Conservation (phyloP, 2,113 vertebrate species). For the Forbesichthys papilliferus region DNA sequence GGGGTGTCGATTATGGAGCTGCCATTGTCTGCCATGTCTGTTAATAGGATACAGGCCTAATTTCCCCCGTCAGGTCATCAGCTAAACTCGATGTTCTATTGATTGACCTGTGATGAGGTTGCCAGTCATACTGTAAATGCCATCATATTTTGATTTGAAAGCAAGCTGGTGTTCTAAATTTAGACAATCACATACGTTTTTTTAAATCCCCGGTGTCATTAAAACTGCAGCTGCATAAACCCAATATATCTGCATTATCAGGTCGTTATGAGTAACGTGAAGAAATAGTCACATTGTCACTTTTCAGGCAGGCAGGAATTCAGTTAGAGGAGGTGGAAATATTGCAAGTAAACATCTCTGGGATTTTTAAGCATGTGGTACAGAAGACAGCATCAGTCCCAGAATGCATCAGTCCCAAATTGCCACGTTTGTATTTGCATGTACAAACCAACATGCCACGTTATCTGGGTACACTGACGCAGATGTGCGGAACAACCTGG, state of each 20-base stretch:
- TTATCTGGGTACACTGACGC: background rate
- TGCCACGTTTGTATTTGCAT: background rate
- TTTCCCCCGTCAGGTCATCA: background rate
- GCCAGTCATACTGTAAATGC: background rate
- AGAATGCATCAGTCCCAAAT: background rate
- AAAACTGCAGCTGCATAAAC: background rate
- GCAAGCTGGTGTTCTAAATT: background rate
- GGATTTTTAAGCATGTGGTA: background rate
- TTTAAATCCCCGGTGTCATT: background rate
- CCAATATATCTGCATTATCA: background rate
- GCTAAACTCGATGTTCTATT: background rate
- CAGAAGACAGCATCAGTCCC: background rate
- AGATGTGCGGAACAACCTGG: constrained; percentile 48
- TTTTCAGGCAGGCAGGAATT: too few species aligned
- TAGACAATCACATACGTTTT: background rate
- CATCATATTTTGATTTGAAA: background rate
- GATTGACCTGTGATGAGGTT: constrained; percentile 2
- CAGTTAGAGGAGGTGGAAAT: too few species aligned
- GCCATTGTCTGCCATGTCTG: constrained; percentile 69
- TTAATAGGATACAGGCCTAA: background rate
- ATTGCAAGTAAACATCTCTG: background rate
- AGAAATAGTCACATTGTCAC: too few species aligned
- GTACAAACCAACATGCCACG: background rate
- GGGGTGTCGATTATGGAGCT: constrained; percentile 70
- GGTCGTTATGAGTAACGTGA: too few species aligned